A percentile compares a stretch with the other conserved stretches of the same genome.
phyloP scores from a whole-genome alignment of 2,888 invertebrate genomes.

The Athrips mouffetella region DNA sequence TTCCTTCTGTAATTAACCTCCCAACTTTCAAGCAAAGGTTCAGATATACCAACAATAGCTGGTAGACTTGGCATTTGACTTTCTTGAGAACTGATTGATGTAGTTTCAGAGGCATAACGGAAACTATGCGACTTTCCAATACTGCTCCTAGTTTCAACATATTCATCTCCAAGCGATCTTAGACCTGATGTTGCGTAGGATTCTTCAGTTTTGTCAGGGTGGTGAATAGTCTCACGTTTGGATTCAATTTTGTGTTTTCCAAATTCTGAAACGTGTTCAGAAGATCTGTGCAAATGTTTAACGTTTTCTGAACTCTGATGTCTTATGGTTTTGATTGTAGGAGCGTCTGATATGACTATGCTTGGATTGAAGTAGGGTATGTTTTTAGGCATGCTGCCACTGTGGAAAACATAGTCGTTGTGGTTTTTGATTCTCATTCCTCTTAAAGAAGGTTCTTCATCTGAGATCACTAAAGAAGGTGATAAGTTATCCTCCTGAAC shows the following conservation, averaged over 20 bases:
- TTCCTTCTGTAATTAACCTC: constrained; percentile 72
- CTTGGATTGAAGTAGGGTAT: constrained; percentile 63
- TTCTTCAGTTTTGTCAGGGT: constrained; percentile 54
- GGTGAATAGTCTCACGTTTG: constrained; percentile 51
- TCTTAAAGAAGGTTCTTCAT: constrained; percentile 55
- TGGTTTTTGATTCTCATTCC: constrained; percentile 59
- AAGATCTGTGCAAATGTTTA: constrained; percentile 54
- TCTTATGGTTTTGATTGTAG: constrained; percentile 61
- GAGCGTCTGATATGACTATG: constrained; percentile 47
- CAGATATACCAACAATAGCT: constrained; percentile 72
- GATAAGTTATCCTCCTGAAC: constrained; percentile 49
- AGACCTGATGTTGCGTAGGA: constrained; percentile 55
- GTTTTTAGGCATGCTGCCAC: constrained; percentile 69
- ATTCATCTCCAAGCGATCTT: constrained; percentile 67
- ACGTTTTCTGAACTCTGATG: constrained; percentile 68
- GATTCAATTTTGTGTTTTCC: constrained; percentile 49
- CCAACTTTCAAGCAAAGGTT: constrained; percentile 73
- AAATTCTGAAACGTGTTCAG: constrained; percentile 58
- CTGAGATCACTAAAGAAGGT: constrained; percentile 50
- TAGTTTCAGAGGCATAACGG: constrained; percentile 76
- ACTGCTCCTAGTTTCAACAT: constrained; percentile 71
- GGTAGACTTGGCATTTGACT: constrained; percentile 74
- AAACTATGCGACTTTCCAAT: constrained; percentile 86
- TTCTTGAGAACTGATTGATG: constrained; percentile 69
- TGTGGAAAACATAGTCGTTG: constrained; percentile 58